Evolutionary conservation across 2,113 vertebrate species (phyloP).

Genomic region (Gavia stellata): DNA sequence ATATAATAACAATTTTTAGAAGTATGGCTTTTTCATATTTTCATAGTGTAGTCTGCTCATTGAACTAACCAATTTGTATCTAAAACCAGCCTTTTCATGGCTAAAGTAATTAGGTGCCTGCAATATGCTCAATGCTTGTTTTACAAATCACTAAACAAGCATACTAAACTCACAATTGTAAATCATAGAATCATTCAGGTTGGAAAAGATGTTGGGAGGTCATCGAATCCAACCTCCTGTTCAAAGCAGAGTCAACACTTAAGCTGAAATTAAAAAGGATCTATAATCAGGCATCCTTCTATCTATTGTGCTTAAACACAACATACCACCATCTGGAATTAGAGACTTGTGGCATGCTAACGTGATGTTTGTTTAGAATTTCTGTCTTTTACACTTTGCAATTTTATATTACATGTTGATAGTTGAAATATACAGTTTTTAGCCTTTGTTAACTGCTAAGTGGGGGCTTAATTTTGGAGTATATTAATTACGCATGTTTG

Average conservation of each 20-base stretch:
- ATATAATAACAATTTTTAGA: background rate
- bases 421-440: background rate
- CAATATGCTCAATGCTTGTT: background rate
- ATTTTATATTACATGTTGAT: background rate
- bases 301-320: background rate
- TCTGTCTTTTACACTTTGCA: background rate
- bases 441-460: background rate
- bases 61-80: background rate
- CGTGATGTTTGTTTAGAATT: background rate
- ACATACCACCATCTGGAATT: background rate
- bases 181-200: background rate
- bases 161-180: background rate
- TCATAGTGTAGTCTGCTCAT: background rate
- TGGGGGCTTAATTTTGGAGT: background rate
- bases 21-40: background rate
- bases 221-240: background rate
- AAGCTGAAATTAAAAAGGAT: background rate
- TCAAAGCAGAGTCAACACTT: background rate
- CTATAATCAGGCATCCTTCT: background rate
- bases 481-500: background rate
- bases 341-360: background rate
- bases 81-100: background rate
- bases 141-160: background rate
- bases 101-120: background rate
- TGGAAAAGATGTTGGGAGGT: background rate